A percentile compares a stretch with the other conserved stretches of the same genome.
These are phyloP conservation scores for Hydrophis major DNA, from an alignment of 2,797 vertebrate genomes.

Conservation along the genomic window DNA sequence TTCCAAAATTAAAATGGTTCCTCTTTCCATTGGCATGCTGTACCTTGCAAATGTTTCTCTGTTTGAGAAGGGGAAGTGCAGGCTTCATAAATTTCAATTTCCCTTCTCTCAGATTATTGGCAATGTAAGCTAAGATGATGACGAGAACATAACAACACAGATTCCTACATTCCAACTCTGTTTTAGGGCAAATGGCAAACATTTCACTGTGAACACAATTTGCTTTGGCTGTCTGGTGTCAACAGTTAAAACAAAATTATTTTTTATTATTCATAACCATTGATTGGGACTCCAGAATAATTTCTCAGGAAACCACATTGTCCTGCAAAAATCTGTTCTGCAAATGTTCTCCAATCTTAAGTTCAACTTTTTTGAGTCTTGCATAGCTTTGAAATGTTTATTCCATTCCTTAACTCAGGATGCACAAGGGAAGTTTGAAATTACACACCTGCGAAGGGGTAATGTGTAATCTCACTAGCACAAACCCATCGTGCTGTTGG, in stretches of 20 bases:
- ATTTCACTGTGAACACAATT: neutral
- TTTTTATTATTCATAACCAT: neutral
- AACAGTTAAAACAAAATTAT: neutral
- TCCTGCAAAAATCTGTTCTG: neutral
- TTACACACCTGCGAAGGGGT: neutral
- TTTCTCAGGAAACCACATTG: neutral
- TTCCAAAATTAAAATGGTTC: neutral
- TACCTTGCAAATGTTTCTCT: neutral
- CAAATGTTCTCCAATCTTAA: neutral
- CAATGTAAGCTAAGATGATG: neutral
- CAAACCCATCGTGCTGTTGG: no score
- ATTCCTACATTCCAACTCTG: neutral
- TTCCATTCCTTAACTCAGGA: neutral
- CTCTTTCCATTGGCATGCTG: neutral
- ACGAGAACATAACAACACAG: neutral
- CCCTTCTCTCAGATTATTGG: neutral
- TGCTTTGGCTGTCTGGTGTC: neutral
- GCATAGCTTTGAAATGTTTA: neutral
- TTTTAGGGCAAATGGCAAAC: no score
- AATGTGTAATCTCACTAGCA: neutral
- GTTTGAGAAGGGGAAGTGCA: neutral
- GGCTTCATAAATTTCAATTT: neutral
- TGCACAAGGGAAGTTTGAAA: neutral
- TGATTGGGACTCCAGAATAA: neutral
- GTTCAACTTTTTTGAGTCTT: neutral